Conservation (phyloP, 2,797 vertebrate species). For the Clamator glandarius region DNA sequence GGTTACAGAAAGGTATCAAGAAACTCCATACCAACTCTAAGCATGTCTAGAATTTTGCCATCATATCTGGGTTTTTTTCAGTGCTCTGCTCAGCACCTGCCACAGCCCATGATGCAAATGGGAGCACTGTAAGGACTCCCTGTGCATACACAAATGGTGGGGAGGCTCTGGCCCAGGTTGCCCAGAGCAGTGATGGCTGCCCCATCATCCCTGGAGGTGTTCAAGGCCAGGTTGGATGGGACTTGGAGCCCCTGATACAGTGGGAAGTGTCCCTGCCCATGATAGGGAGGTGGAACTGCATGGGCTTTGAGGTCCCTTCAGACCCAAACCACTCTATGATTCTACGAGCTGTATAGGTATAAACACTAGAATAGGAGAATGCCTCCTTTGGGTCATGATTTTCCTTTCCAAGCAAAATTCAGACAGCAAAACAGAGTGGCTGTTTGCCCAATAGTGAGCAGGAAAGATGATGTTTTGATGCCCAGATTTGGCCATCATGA, state of each 20-base stretch:
- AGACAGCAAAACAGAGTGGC: background rate
- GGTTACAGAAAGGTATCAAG: background rate
- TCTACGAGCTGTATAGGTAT: background rate
- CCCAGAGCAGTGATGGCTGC: no score
- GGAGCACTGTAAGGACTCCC: background rate
- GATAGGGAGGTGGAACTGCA: no score
- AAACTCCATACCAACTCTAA: background rate
- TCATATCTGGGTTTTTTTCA: rapidly evolving
- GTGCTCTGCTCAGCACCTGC: background rate
- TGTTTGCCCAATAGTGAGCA: background rate
- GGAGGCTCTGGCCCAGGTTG: no score
- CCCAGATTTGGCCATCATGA: background rate
- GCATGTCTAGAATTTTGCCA: background rate
- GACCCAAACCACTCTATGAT: no score
- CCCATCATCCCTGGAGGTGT: no score
- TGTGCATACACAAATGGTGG: background rate
- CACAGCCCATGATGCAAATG: background rate
- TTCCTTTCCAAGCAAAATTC: background rate
- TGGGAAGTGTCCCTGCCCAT: no score
- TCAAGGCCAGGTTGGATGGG: no score
- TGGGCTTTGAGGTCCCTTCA: no score
- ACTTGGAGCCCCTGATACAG: no score
- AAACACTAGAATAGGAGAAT: background rate
- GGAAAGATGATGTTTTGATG: background rate
- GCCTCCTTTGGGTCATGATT: background rate